These are phyloP conservation scores for Knipowitschia caucasica DNA, from an alignment of 2,797 vertebrate genomes.

Conservation along the genomic window DNA sequence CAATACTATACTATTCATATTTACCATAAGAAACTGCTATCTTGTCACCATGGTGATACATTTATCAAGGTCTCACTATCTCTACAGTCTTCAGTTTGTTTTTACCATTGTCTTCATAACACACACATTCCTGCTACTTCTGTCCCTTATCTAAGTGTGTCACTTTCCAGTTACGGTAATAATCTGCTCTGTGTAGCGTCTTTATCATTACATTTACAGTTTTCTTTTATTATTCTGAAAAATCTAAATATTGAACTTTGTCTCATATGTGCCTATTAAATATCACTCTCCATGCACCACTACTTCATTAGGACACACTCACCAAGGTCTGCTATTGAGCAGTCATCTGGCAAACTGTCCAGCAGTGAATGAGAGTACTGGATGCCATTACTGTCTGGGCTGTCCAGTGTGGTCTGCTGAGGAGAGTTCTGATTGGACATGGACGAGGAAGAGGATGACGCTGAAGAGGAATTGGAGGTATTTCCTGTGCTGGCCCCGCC, in stretches of 20 bases:
- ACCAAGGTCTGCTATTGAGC: slow-evolving; percentile 84
- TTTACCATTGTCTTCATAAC: not conserved
- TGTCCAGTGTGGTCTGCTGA: slow-evolving; percentile 75
- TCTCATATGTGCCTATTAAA: too few species aligned
- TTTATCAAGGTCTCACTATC: slow-evolving; percentile 20
- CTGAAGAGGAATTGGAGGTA: slow-evolving; percentile 68
- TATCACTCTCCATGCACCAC: too few species aligned
- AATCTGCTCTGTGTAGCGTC: too few species aligned
- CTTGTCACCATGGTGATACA: slow-evolving; percentile 18
- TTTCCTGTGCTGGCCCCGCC: slow-evolving; percentile 67
- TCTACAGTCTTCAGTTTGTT: not conserved
- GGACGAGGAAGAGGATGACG: slow-evolving; percentile 65
- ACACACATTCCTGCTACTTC: not conserved
- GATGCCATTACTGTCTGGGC: slow-evolving; percentile 69
- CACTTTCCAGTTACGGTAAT: not conserved
- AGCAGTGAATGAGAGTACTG: slow-evolving; percentile 73
- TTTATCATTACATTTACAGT: too few species aligned
- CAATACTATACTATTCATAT: slow-evolving; percentile 13
- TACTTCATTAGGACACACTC: too few species aligned
- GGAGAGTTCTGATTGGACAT: slow-evolving; percentile 86
- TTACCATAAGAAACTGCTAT: slow-evolving; percentile 15
- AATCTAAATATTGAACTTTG: too few species aligned
- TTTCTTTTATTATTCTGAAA: too few species aligned
- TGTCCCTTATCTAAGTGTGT: not conserved
- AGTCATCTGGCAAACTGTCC: slow-evolving; percentile 72